Evolutionary conservation across 2,797 vertebrate species (phyloP), one percentile per base, ranked within the genome.

Genomic region (Eleutherodactylus coqui): DNA sequence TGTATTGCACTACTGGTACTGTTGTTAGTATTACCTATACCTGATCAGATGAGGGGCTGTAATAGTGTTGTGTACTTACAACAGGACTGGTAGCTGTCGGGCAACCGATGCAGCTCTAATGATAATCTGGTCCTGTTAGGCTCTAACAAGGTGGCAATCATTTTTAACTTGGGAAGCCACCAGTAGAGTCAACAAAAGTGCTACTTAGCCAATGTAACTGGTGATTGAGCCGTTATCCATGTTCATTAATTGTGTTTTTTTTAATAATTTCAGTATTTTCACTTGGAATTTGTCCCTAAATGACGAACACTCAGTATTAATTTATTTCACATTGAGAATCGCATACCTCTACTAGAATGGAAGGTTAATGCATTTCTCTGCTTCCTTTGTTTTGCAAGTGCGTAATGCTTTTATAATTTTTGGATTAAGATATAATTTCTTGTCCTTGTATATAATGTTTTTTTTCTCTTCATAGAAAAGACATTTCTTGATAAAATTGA

Each of bases 401-500:
- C 73, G 70, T 85, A 77, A 85, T 70, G 76, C 75, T 70, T 85
- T 79, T 85, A 62, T 79, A 78, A 85, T 41, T 85, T 69, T 85
- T 55, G 75, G 47, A 84, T 77, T 77, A 75, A 75, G 51, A 69
- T 76, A 70, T 79, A 72, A 79, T 79, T 85, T 72, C 62, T 41
- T 79, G 51, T 79, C 62, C 75, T 69, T 53, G 49, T 85, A 79
- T 45, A 58, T 79, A 85, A 79, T 85, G 83, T 49, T 72, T 84
- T 72, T 64, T 43, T 73, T 72, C 45, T 73, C 69, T 73, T 73
- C 41, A 78, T 67, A 84, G 83, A 77, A 77, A 78, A 77, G 69
- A 11, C 75, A 79, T 70, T 85, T 85, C 75, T 85, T 79, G 83
- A 79, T 79, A 85, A 84, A 67, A 79, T 45, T 84, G 82, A 72